These are phyloP conservation scores for Urocitellus parryii DNA, from an alignment of 2,113 vertebrate genomes.

Conservation along the genomic window DNA sequence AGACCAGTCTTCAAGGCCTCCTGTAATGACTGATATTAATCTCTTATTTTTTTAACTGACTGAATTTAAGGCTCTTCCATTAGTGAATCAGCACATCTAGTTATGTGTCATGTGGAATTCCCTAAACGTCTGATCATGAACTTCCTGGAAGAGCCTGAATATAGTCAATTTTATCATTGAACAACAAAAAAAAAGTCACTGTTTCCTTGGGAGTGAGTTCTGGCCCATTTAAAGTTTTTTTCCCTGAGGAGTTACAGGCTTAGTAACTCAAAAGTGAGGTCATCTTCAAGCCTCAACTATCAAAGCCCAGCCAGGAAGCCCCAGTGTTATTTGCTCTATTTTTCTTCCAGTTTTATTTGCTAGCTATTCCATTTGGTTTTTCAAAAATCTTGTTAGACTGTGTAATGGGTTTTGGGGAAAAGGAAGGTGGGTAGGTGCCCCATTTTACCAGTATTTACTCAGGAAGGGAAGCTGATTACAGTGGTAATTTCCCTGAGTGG, in stretches of 20 bases:
- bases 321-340: slow-evolving; percentile 66
- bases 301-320: slow-evolving; percentile 58
- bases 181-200: slow-evolving; percentile 48
- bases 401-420: slow-evolving; percentile 55
- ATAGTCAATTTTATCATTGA: slow-evolving; percentile 54
- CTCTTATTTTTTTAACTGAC: background rate
- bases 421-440: slow-evolving; percentile 46
- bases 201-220: slow-evolving; percentile 59
- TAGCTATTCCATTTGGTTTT: slow-evolving; percentile 66
- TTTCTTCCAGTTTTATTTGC: slow-evolving; percentile 73
- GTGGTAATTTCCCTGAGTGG: slow-evolving; percentile 40
- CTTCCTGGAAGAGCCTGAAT: slow-evolving; percentile 49
- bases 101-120: background rate
- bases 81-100: background rate
- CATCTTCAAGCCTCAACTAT: slow-evolving; percentile 70
- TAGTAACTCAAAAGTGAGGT: slow-evolving; percentile 67
- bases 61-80: background rate
- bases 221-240: slow-evolving; percentile 63
- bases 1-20: background rate
- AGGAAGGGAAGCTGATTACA: slow-evolving; percentile 64
- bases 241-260: slow-evolving; percentile 63
- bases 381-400: slow-evolving; percentile 69
- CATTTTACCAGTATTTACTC: slow-evolving; percentile 65
- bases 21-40: background rate
- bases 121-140: slow-evolving; percentile 48